Percentiles rank a stretch among this genome's conserved stretches.
These are phyloP conservation scores for Noctua janthe DNA, from an alignment of 2,888 invertebrate genomes.

Conservation along the genomic window DNA sequence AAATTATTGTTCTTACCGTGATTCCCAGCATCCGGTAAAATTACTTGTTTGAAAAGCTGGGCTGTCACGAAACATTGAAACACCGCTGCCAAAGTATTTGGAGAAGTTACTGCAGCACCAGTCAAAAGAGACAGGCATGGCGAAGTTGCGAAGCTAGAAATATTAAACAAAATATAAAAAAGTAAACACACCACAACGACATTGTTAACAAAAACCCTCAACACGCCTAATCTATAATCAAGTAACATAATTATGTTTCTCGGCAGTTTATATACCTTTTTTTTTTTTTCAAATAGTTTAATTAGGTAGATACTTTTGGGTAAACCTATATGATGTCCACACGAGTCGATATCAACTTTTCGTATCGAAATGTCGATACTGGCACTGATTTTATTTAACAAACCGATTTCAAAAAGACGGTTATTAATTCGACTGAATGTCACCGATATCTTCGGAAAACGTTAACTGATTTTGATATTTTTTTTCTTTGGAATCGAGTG, in stretches of 20 bases:
- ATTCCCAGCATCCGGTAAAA: not conserved
- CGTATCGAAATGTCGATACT: not conserved
- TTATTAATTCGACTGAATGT: not conserved
- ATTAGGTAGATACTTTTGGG: not conserved
- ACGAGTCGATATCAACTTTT: not conserved
- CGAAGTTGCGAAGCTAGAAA: not conserved
- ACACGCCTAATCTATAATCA: not conserved
- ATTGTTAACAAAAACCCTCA: not conserved
- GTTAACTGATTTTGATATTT: too few species aligned
- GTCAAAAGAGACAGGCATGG: not conserved
- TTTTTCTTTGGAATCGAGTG: too few species aligned
- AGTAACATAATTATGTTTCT: too few species aligned
- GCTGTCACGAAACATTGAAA: conserved; percentile 59
- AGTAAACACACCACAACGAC: not conserved
- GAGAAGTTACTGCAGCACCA: not conserved
- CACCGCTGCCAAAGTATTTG: not conserved
- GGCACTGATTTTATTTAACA: too few species aligned
- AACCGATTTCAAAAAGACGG: too few species aligned
- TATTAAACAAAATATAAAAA: not conserved
- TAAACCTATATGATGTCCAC: not conserved
- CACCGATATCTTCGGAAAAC: not conserved
- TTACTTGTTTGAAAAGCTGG: conserved; percentile 72
- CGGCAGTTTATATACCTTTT: not conserved
- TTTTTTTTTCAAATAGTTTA: not conserved
- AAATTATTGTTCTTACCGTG: not conserved